Conservation (phyloP, 2,797 vertebrate species). For the Sebastes matsubarae region DNA sequence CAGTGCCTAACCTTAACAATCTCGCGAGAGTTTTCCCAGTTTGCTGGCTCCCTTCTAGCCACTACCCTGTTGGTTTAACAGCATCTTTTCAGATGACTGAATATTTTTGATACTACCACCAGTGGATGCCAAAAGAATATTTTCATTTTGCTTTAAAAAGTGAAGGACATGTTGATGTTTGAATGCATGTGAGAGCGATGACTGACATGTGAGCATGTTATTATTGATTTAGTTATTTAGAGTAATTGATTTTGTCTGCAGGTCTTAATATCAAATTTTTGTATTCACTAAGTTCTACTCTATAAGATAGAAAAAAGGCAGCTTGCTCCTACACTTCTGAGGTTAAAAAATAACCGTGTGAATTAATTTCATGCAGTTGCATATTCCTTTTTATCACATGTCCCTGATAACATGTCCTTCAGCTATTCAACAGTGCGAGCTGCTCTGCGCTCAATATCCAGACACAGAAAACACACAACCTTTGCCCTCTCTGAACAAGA, state of each 20-base stretch:
- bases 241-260: background rate
- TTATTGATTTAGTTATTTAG: background rate
- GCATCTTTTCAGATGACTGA: background rate
- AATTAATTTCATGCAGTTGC: background rate
- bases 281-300: background rate
- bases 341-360: background rate
- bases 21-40: too few relatives aligned
- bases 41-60: too few relatives aligned
- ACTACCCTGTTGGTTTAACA: too few relatives aligned
- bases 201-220: background rate
- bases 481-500: background rate
- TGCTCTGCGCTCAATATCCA: background rate
- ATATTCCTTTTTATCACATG: conserved; percentile 3
- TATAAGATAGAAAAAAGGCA: background rate
- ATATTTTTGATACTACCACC: too few relatives aligned
- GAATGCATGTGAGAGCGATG: background rate
- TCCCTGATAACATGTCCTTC: conserved; percentile 34
- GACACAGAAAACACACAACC: conserved; percentile 2
- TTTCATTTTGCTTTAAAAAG: too few relatives aligned
- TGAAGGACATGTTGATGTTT: background rate
- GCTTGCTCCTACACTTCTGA: background rate
- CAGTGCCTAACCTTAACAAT: too few relatives aligned
- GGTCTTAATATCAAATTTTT: background rate
- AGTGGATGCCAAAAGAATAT: too few relatives aligned
- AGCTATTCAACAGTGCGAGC: background rate